Percentiles rank a stretch among this genome's conserved stretches.
Conservation (phyloP, 2,113 vertebrate genomes). For the Machaerirhynchus nigripectus region DNA sequence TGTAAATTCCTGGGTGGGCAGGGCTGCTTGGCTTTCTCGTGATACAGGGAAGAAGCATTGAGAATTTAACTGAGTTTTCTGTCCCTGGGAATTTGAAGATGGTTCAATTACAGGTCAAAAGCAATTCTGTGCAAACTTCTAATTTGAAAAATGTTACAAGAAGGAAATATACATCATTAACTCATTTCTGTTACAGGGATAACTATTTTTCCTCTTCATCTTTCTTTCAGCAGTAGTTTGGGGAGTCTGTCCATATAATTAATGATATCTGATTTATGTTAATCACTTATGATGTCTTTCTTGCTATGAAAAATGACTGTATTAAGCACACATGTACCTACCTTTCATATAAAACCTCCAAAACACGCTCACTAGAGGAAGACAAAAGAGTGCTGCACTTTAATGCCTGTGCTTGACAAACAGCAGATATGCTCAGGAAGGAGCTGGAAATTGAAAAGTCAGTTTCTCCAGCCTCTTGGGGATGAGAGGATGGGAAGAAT, state of each 20-base stretch:
- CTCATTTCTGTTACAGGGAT: constrained; percentile 6
- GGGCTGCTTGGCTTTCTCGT: neutral
- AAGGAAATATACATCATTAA: constrained; percentile 36
- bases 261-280: constrained; percentile 54
- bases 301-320: constrained; percentile 33
- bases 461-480: neutral
- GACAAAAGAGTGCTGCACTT: neutral
- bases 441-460: constrained; percentile 38
- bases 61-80: constrained; percentile 1
- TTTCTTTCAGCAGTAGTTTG: constrained; percentile 43
- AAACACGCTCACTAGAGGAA: neutral
- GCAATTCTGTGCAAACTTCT: neutral
- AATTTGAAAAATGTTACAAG: constrained; percentile 35
- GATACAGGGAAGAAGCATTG: neutral
- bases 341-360: neutral
- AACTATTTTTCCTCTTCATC: constrained; percentile 17
- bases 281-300: constrained; percentile 28
- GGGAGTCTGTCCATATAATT: constrained; percentile 33
- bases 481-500: neutral
- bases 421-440: constrained; percentile 18
- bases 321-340: neutral
- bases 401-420: constrained; percentile 35
- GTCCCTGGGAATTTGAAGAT: neutral
- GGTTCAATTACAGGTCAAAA: constrained; percentile 40
- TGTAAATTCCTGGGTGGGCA: neutral